Evolutionary conservation across 2,888 invertebrate genomes (phyloP), one percentile per base, ranked within the genome.

Genomic region (Xestobium rufovillosum): DNA sequence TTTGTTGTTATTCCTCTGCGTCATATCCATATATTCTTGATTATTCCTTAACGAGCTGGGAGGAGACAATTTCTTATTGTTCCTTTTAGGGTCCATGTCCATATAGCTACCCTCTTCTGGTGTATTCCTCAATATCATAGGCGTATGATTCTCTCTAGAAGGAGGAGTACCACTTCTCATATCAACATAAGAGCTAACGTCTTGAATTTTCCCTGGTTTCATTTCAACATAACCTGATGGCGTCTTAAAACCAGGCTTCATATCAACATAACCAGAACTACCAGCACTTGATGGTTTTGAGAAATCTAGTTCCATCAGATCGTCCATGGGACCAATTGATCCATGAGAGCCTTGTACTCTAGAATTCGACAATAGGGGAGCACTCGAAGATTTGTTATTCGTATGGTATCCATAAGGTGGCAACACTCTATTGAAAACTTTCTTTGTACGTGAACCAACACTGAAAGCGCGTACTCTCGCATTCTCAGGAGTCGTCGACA

Each of bases 261-360:
- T 78, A 59, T 76, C 78, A 44, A 80, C 69, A 63, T 79, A 79
- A 29, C 75, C 76, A 26, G 68, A 63, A 30, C 48, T 49, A 4
- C 16, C 28, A 10, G 6, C 8, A 6, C 28, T 63, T n/a, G n/a
- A n/a, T n/a, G n/a, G n/a, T 46, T 67, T 70, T 1, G 76, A 73
- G 53, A 82, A 83, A 58, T 83, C 83, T 47, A 89, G 73, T 67
- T 86, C 85, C 85, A 89, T 87, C 50, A 87, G 72, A 66, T 89
- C 85, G 47, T 81, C 80, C 75, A 79, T 78, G 4, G 59, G 61
- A 47, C 77, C 77, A 28, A 73, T 73, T 28, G 73, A 71, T 46
- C 75, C 72, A 38, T 56, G 54, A 6, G 67, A 60, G 14, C 51
- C 50, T n/a, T 60, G 43, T 57, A 61, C 53, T 37, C 63, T 51